These are phyloP conservation scores for Cerceris rybyensis DNA, from an alignment of 2,888 invertebrate genomes.

Conservation along the genomic window DNA sequence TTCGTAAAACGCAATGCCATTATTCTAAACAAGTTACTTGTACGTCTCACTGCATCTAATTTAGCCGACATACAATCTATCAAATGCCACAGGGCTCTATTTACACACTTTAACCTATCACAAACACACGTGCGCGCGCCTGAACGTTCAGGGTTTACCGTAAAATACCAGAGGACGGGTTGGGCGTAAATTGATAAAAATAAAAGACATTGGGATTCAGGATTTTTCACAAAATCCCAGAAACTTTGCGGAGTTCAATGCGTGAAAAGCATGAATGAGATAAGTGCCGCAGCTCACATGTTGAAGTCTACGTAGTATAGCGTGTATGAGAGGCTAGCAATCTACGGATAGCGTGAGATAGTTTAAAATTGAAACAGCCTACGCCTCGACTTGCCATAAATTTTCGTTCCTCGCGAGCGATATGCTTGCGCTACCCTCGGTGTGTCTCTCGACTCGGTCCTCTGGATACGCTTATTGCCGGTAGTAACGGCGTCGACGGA, in stretches of 20 bases:
- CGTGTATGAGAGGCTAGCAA: slow-evolving; percentile 31
- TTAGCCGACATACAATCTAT: too few relatives aligned
- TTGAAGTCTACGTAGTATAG: slow-evolving; percentile 30
- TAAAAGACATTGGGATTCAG: neutral
- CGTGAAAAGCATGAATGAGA: slow-evolving; percentile 39
- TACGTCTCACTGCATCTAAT: too few relatives aligned
- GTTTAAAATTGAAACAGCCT: slow-evolving; percentile 69
- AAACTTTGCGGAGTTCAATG: slow-evolving; percentile 25
- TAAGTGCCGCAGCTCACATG: slow-evolving; percentile 26
- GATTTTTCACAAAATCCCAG: slow-evolving; percentile 7
- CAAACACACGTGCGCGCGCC: neutral
- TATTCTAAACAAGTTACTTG: neutral
- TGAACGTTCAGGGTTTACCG: neutral
- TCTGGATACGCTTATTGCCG: slow-evolving; percentile 22
- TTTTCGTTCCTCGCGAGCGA: slow-evolving; percentile 60
- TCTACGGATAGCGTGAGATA: slow-evolving; percentile 55
- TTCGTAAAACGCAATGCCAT: neutral
- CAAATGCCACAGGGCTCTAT: too few relatives aligned
- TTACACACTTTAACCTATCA: too few relatives aligned
- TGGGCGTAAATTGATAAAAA: slow-evolving; percentile 37
- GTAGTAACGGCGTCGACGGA: slow-evolving; percentile 23
- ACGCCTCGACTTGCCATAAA: slow-evolving; percentile 72
- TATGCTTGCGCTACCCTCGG: slow-evolving; percentile 23
- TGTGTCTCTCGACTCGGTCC: slow-evolving; percentile 10
- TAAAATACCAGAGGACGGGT: slow-evolving; percentile 13